Evolutionary conservation across 2,888 invertebrate species (phyloP).

Genomic region (Metallyticus violacea): DNA sequence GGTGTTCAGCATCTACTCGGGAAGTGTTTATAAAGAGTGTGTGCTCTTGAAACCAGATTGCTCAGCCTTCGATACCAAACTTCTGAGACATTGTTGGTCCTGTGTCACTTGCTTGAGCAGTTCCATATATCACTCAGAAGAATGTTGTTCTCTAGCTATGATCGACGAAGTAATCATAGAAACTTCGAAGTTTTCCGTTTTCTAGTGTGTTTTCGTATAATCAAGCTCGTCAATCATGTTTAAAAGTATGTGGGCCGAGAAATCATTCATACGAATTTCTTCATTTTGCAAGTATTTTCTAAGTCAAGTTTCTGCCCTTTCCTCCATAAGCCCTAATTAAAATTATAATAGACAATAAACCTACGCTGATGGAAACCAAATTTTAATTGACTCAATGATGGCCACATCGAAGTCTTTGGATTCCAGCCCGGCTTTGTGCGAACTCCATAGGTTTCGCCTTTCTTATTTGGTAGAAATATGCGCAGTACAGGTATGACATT

Average conservation of each 20-base stretch:
- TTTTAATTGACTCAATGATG: too few species aligned
- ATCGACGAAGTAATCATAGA: neutral
- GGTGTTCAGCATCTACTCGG: neutral
- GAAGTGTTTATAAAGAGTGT: neutral
- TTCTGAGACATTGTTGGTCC: neutral
- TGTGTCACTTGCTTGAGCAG: neutral
- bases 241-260: neutral
- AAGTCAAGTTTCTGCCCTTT: neutral
- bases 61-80: neutral
- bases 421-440: neutral
- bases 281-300: neutral
- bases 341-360: neutral
- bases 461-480: neutral
- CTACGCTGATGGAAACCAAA: neutral
- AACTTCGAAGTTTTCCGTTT: neutral
- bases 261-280: neutral
- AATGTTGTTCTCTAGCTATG: neutral
- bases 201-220: neutral
- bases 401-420: neutral
- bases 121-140: too few species aligned
- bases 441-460: neutral
- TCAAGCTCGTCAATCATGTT: neutral
- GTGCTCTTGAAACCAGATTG: neutral
- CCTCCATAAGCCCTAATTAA: neutral
- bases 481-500: neutral